Evolutionary conservation across 2,888 invertebrate species (phyloP), one percentile per base, ranked within the genome.

Genomic region (Lithophane semibrunnea): DNA sequence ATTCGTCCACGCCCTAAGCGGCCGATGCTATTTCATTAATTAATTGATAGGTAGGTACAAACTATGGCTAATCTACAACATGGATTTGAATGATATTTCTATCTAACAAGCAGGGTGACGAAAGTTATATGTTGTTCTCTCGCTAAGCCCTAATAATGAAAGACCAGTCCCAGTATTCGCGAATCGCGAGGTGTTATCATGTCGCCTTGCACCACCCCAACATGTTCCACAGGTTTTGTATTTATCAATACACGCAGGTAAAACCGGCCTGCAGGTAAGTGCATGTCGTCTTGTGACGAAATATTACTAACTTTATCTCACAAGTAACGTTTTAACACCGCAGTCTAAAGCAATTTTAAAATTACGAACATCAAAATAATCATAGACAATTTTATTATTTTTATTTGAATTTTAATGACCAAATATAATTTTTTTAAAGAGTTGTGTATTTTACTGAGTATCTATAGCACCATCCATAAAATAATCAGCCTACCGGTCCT

Each of bases 211-310:
- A 76, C 85, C 70, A 80, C 66, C 44, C 68, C 65, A 83, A 85
- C 86, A 77, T 82, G 86, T 85, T 86, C 42, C 76, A 69, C 86
- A 73, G 87, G 86, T 85, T 85, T 75, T 64, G 74, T 74, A 73
- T 86, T 86, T 86, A 84, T 85, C 85, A 78, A 80, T 65, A 78
- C 73, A 52, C 65, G 47, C 76, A 73, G 74, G 81, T 79, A 74
- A 77, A 80, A 87, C 82, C 87, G 84, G 86, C 37, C 75, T 75
- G 56, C 66, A 73, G 75, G 63, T 75, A 81, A 66, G 42, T 56
- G n/a, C 56, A 56, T 61, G 60, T 64, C 29, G 52, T 18, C 52
- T 60, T 44, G 78, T 86, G 82, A 86, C 84, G 73, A 84, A 86
- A 86, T 84, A 73, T 75, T 77, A n/a, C n/a, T 70, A 44, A 75